Conservation (phyloP, 1,140 invertebrate species). For the Megathymus violae region DNA sequence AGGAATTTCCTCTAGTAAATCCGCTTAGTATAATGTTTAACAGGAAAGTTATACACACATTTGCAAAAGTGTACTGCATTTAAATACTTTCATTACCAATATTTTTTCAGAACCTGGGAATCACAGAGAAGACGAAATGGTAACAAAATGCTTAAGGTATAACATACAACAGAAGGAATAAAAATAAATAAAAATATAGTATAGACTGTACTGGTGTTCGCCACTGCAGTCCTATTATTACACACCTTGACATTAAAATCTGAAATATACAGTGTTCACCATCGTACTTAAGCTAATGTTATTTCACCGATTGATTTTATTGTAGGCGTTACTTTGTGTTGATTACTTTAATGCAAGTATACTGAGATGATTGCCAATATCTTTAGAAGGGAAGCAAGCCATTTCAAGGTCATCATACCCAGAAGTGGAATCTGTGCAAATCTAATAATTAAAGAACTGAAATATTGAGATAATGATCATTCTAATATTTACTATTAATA, state of each 20-base stretch:
- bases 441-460: not conserved
- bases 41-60: no score
- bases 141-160: no score
- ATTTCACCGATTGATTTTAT: not conserved
- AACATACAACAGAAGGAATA: no score
- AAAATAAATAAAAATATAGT: no score
- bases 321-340: constrained; percentile 6
- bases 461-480: not conserved
- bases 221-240: no score
- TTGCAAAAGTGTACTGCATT: no score
- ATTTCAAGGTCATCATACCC: not conserved
- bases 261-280: constrained; percentile 1
- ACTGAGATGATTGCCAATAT: constrained; percentile 16
- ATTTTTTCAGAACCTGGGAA: no score
- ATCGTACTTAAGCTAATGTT: constrained; percentile 30
- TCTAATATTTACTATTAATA: not conserved
- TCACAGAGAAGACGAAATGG: no score
- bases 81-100: no score
- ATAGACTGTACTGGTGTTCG: no score
- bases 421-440: not conserved
- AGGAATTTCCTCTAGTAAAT: no score
- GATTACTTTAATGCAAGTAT: constrained; percentile 40
- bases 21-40: no score
- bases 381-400: not conserved
- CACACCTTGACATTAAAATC: constrained; percentile 14